Evolutionary conservation across 2,113 vertebrate species (phyloP).

Genomic region (Bungarus multicinctus): DNA sequence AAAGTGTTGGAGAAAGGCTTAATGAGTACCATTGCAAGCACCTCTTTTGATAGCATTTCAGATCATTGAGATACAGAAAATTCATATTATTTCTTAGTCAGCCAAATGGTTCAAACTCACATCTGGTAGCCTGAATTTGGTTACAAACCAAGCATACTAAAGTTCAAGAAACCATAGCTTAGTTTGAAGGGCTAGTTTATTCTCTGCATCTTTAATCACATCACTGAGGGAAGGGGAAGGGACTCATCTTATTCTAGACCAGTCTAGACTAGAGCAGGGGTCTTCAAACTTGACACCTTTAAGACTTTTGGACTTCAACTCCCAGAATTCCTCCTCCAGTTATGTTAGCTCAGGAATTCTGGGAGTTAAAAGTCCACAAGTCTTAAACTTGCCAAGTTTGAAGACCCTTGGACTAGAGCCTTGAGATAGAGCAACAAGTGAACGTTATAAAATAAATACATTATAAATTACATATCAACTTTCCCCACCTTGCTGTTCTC

Average conservation of each 20-base stretch:
- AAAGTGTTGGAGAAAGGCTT: background rate
- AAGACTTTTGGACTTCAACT: no score
- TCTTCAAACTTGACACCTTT: no score
- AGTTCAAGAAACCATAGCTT: background rate
- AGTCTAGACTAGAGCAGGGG: background rate
- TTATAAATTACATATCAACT: background rate
- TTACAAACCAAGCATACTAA: background rate
- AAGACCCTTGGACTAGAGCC: no score
- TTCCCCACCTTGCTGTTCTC: background rate
- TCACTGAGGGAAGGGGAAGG: accelerated
- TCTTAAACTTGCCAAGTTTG: no score
- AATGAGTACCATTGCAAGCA: background rate
- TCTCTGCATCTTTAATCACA: background rate
- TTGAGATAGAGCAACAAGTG: background rate
- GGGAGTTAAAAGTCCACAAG: no score
- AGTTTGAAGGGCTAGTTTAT: background rate
- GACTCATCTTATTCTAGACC: background rate
- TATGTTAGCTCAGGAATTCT: no score
- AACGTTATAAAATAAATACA: background rate
- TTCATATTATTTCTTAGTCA: background rate
- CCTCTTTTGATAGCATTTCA: background rate
- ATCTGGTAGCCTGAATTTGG: background rate
- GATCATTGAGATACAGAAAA: background rate
- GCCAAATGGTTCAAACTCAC: background rate
- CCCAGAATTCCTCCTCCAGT: no score